phyloP scores from a whole-genome alignment of 2,888 invertebrate species.

The Sarcophaga variegata region DNA sequence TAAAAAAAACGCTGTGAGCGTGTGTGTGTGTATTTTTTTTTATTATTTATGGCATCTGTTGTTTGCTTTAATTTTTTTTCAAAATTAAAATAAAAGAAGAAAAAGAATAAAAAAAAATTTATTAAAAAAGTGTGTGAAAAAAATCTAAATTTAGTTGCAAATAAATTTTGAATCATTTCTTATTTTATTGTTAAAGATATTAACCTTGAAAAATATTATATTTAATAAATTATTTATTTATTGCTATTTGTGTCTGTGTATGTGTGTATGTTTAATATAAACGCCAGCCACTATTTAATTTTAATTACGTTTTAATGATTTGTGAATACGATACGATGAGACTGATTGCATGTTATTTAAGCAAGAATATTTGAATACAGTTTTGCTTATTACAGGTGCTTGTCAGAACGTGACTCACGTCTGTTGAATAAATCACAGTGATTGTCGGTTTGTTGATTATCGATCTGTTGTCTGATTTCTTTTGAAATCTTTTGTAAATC shows the following conservation, averaged over 20 bases:
- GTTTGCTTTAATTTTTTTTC: neutral
- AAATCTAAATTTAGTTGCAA: neutral
- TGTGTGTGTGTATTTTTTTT: neutral
- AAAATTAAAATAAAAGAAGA: no score
- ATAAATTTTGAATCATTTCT: constrained; percentile 12
- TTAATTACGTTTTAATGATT: constrained; percentile 18
- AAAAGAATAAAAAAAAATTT: no score
- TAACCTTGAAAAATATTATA: constrained; percentile 23
- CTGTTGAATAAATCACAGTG: constrained; percentile 32
- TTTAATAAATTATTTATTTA: neutral
- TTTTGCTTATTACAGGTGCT: constrained; percentile 46
- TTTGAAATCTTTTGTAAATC: constrained; percentile 6
- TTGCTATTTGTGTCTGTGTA: neutral
- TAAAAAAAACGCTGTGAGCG: neutral
- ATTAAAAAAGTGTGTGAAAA: constrained; percentile 5
- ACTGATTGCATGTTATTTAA: constrained; percentile 34
- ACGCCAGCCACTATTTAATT: neutral
- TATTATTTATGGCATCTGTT: constrained; percentile 19
- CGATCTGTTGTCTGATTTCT: neutral
- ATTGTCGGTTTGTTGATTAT: neutral
- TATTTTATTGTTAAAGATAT: neutral
- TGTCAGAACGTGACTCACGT: constrained; percentile 60
- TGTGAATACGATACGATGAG: neutral
- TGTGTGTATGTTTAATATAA: neutral
- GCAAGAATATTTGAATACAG: constrained; percentile 18